Conservation (phyloP, 2,113 vertebrate species). For the Pteronura brasiliensis region DNA sequence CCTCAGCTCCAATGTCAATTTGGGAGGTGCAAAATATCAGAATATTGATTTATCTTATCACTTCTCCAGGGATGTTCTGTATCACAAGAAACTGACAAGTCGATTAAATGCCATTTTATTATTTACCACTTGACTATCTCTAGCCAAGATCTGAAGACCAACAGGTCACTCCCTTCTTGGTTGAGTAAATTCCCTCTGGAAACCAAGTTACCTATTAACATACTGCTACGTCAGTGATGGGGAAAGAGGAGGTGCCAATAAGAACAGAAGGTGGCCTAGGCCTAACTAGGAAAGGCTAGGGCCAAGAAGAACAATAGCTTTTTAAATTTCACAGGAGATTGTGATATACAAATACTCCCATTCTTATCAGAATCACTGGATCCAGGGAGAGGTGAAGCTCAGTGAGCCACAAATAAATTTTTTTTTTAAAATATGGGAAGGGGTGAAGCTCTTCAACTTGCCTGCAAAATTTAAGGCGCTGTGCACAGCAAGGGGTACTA, state of each 20-base stretch:
- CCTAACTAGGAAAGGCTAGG: background rate
- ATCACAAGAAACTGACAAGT: background rate
- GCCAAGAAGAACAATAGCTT: background rate
- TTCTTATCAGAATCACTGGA: background rate
- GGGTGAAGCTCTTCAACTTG: background rate
- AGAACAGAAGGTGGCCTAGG: background rate
- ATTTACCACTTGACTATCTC: background rate
- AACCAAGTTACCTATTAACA: slow-evolving; percentile 11
- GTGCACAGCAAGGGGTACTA: background rate
- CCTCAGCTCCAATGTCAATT: background rate
- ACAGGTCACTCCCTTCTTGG: background rate
- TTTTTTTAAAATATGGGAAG: background rate
- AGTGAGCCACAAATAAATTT: background rate
- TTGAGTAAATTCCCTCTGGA: background rate
- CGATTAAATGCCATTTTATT: background rate
- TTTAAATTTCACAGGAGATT: background rate
- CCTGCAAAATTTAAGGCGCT: background rate
- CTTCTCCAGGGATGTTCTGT: background rate
- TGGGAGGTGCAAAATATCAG: background rate
- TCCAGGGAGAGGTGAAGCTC: background rate
- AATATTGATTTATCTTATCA: background rate
- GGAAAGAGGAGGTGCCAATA: background rate
- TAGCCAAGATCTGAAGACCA: background rate
- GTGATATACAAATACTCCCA: background rate
- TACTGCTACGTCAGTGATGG: background rate